Base-by-base conservation (phyloP, 2,113 vertebrate genomes). In the Carassius auratus region DNA sequence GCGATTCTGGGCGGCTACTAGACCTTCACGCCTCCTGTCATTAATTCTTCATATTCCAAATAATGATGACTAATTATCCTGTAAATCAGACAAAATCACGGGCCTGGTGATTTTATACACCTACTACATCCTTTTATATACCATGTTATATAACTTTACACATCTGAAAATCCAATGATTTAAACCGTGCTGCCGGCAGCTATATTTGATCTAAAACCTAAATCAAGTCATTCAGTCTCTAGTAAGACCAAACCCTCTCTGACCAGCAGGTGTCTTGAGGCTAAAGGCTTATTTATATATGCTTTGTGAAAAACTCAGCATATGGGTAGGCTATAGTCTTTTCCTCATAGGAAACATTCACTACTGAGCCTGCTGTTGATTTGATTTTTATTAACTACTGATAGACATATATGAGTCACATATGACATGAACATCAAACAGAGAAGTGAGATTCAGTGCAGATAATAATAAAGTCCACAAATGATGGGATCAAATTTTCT, bases 21-120 rank as follows among this genome's bases (percentile, higher is more conserved):
- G 23, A 66, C 59, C 36, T 26, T 48, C 59, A 81, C 78, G 78
- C 59, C 59, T 80, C 77, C 38, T 64, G n/a, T 5, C 38, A 48
- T 84, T 71, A 73, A 38, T 50, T 50, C 38, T 71, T 82, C 38
- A 83, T 71, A 48, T 83, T 71, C 21, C 64, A 71, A 48, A 50
- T 69, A 50, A 75, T 26, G n/a, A 3, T 73, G 45, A 55, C 64
- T 19, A 52, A 71, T 73, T 61, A 55, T n/a, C 19, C 55, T 42
- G 19, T 38, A 61, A 36, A 57, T 57, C 15, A 21, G 5, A 57
- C 17, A 36, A 76, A 55, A 77, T 76, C 45, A 50, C 4, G 15
- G 8, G 17, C 8, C 21, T 45, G 38, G 19, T 45, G 7, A 38
- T 38, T 42, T 21, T 52, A 52, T 74, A 23, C 26, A 50, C 19